phyloP scores from a whole-genome alignment of 2,888 invertebrate genomes.

The Eurois occulta region DNA sequence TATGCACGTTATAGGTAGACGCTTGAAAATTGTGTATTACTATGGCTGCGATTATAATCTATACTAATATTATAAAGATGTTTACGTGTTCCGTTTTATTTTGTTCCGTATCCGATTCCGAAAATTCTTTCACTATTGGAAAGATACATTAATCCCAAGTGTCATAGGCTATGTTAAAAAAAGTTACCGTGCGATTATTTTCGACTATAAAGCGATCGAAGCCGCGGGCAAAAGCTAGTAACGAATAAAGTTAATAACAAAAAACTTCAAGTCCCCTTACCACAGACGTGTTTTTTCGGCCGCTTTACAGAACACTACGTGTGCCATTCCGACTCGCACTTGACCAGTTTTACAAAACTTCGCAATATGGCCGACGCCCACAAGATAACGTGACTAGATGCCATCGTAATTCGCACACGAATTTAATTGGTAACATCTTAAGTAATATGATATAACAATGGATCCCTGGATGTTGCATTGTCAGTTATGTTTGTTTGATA shows the following conservation, averaged over 20 bases:
- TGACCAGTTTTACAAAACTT: slow-evolving; percentile 31
- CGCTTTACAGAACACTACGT: neutral
- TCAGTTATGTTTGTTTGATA: slow-evolving; percentile 54
- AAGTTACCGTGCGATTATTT: neutral
- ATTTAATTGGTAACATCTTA: slow-evolving; percentile 66
- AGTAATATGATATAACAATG: slow-evolving; percentile 68
- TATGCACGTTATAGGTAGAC: neutral
- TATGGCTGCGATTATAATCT: neutral
- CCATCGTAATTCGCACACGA: slow-evolving; percentile 59
- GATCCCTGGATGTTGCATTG: slow-evolving; percentile 53
- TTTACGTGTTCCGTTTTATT: too few species aligned
- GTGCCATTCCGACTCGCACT: neutral
- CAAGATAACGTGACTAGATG: slow-evolving; percentile 61
- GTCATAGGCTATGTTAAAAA: neutral
- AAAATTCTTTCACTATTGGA: neutral
- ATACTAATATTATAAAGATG: neutral
- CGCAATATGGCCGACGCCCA: slow-evolving; percentile 50
- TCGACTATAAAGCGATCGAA: neutral
- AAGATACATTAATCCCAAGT: neutral
- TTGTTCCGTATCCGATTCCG: neutral
- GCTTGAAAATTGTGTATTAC: neutral
- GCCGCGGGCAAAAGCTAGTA: neutral
- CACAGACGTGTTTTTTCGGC: neutral
- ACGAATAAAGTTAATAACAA: neutral
- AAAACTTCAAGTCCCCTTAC: neutral